phyloP scores from a whole-genome alignment of 2,888 invertebrate species.

The Oeneis ivallda region DNA sequence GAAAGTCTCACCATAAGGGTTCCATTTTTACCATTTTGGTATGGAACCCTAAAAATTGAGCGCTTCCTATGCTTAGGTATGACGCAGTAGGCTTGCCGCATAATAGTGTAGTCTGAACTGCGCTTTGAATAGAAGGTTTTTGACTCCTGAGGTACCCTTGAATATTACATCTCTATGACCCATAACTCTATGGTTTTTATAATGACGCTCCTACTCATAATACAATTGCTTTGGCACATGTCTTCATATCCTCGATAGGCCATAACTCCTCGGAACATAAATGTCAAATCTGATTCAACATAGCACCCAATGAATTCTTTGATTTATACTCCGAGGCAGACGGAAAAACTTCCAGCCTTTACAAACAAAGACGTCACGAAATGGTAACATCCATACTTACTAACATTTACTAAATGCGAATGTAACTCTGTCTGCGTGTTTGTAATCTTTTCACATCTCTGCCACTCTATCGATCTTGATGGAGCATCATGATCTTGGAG shows the following conservation, averaged over 20 bases:
- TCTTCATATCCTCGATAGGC: slow-evolving; percentile 65
- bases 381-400: background rate
- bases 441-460: too few relatives aligned
- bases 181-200: slow-evolving; percentile 56
- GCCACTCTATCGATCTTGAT: too few relatives aligned
- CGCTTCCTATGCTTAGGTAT: too few relatives aligned
- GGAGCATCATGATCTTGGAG: too few relatives aligned
- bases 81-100: too few relatives aligned
- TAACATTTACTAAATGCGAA: too few relatives aligned
- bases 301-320: slow-evolving; percentile 51
- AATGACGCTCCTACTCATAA: slow-evolving; percentile 74
- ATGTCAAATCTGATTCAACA: slow-evolving; percentile 56
- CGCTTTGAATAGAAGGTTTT: too few relatives aligned
- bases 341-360: slow-evolving; percentile 24
- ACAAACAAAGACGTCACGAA: slow-evolving; percentile 27
- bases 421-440: too few relatives aligned
- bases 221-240: slow-evolving; percentile 64
- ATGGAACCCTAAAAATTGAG: too few relatives aligned
- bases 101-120: too few relatives aligned
- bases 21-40: too few relatives aligned
- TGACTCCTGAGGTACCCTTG: background rate
- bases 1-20: too few relatives aligned
- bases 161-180: background rate
- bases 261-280: slow-evolving; percentile 65
- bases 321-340: slow-evolving; percentile 45